Base-by-base conservation (phyloP, 2,888 invertebrate species). In the Andricus curvator region DNA sequence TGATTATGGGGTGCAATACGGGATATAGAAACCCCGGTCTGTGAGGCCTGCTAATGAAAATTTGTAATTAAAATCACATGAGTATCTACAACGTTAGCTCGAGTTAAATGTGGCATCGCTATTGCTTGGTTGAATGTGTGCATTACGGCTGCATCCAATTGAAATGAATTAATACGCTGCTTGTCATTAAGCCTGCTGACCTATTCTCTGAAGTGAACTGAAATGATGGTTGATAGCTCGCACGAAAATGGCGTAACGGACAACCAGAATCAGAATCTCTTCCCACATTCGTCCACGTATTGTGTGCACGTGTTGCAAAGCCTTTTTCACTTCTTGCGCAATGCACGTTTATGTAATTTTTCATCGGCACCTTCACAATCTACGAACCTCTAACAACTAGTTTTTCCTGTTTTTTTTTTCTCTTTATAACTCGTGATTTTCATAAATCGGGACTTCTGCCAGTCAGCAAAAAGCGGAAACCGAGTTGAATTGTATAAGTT, bases 161-260 rank as follows among this genome's bases (percentile, higher is more conserved):
- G 80, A 80, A 78, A 74, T 66, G 77, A 83, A 83, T 83, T 83
- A 81, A 83, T 79, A 76, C 56, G 81, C 78, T 81, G 78, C 76
- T 74, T 82, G 80, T 77, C 81, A 81, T 79, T 80, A 78, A 79
- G 81, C 78, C 81, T 79, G 80, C 81, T 84, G 84, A 82, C 84
- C 84, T 82, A 81, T 84, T 84, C 80, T 79, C 79, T 78, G 60
- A 79, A 84, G 80, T 84, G 78, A 79, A 64, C 48, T 51, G 48
- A 25, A 70, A 70, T 74, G 74, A 74, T n/a, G 29, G 74, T 70
- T 70, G 20, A 70, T 70, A 74, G 74, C 56, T 74, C 29, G n/a
- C 56, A 74, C 56, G 74, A 74, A 74, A 74, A 74, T 74, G 74
- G 74, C 74, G 74, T 74, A 74, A 74, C 74, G 51, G 33, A 74